Base-by-base conservation (phyloP, 1,140 invertebrate species). In the Chelonus insularis region DNA sequence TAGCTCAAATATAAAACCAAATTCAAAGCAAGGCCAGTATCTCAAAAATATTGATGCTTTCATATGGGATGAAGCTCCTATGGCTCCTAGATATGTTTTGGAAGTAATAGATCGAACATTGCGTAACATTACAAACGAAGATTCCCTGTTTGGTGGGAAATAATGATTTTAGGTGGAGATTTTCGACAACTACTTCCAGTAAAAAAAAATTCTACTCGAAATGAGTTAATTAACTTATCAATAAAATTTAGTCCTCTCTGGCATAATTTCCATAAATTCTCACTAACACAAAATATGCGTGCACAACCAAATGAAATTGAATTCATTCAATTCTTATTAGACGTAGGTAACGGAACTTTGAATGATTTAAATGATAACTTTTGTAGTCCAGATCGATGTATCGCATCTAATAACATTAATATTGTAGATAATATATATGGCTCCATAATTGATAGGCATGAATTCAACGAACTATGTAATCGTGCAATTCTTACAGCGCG, bases 121-220 rank as follows among this genome's bases (percentile, higher is more conserved):
- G 12, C 45, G 57, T 32, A 60, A 68, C 36, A 52, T 69, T 45
- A 58, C 58, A 57, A 59, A 58, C 48, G 41, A 52, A 34, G 18
- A 57, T 58, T 8, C 43, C n/a, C 66, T 29, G 5, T 45, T 57
- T 45, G 55, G 71, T 1, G 68, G 65, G n/a, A 68, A 72, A 41
- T 60, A 20, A 14, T 71, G 2, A 23, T 72, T 29, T 57, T 67
- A 20, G 65, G 59, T 1, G 69, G 68, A 9, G 65, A 70, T 50
- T 68, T 71, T 58, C 4, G 64, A n/a, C 67, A 72, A 63, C 23
- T 64, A 11, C 57, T 68, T 25, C 69, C 72, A 8, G 59, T 72
- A 0, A 62, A 63, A 50, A 3, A 39, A 48, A 12, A 48, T 25
- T 43, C 32, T 11, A 66, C 63, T 21, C 59, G 48, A 6, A 56